Evolutionary conservation across 1,140 invertebrate species (phyloP), one percentile per base, ranked within the genome.

Genomic region (Chrysomallon squamiferum): DNA sequence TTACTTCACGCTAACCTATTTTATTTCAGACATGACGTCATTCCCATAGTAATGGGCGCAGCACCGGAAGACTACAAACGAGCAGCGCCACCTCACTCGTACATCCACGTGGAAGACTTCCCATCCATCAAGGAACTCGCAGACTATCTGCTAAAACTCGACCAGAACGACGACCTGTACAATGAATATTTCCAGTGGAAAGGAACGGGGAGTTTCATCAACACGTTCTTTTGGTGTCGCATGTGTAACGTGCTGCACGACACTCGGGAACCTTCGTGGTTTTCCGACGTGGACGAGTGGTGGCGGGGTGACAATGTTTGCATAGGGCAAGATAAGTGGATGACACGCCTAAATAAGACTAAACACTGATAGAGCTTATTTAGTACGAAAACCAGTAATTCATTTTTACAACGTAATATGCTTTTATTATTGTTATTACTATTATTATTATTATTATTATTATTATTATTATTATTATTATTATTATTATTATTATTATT

Each of bases 51-150:
- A 15, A 86, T 87, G 85, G 87, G 87, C 5, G 80, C 94, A 0
- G 90, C 68, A 15, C 81, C 78, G n/a, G 75, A 81, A 25, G 84
- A 87, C 65, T 88, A 88, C 71, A 69, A 71, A 29, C 66, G 75
- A 49, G 72, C 81, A n/a, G 78, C 84, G 0, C 84, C 84, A n/a
- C 83, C 92, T 73, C 91, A 95, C 72, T 96, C 94, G 0, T 93
- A 88, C 81, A 95, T 98, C 35, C 96, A 98, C 85, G 94, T 98
- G 2, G 96, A 98, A 76, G 95, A 98, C 81, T 98, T 98, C 81
- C 90, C 91, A 7, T 92, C 93, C 3, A 92, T 96, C 0, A 91
- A 91, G 75, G 91, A 94, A 73, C 85, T 99, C 25, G 96, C 96
- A 3, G 89, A 91, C 2, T 97, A 96, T 84, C 86, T 98, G 22